Conservation (phyloP, 2,113 vertebrate genomes). For the Pao palembangensis region DNA sequence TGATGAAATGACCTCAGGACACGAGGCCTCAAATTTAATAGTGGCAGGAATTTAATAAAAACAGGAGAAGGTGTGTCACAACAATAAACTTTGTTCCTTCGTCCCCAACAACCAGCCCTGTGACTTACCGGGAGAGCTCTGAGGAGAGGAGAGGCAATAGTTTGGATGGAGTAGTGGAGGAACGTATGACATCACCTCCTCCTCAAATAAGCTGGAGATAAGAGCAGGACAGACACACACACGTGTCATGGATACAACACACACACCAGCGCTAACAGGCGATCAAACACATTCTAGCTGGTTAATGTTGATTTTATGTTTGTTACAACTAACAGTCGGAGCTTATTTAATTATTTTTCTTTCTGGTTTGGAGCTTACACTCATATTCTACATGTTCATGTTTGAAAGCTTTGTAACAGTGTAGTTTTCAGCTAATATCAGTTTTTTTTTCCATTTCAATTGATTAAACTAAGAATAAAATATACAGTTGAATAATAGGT, state of each 20-base stretch:
- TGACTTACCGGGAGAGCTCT: constrained; percentile 91
- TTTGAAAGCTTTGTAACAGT: too few species aligned
- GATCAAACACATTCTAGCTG: not conserved
- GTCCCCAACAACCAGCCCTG: constrained; percentile 11
- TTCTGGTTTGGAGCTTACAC: too few species aligned
- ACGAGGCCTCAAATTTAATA: constrained; percentile 2
- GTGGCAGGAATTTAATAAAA: constrained; percentile 26
- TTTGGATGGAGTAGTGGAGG: constrained; percentile 93
- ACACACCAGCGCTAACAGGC: not conserved
- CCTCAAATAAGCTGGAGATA: constrained; percentile 90
- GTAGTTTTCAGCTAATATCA: too few species aligned
- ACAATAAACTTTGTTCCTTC: not conserved
- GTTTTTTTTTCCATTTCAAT: too few species aligned
- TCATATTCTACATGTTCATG: too few species aligned
- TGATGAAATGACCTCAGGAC: too few species aligned
- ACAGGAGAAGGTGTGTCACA: not conserved
- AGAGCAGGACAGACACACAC: not conserved
- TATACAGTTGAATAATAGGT: too few species aligned
- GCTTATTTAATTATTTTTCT: too few species aligned
- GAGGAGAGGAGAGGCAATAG: constrained; percentile 92
- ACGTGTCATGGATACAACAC: not conserved
- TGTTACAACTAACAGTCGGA: not conserved
- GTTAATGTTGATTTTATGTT: not conserved
- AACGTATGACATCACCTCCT: constrained; percentile 99
- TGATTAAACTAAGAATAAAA: too few species aligned